Percentiles rank a stretch among this genome's conserved stretches.
Evolutionary conservation across 2,113 vertebrate genomes (phyloP).

Genomic region (Trinectes maculatus): DNA sequence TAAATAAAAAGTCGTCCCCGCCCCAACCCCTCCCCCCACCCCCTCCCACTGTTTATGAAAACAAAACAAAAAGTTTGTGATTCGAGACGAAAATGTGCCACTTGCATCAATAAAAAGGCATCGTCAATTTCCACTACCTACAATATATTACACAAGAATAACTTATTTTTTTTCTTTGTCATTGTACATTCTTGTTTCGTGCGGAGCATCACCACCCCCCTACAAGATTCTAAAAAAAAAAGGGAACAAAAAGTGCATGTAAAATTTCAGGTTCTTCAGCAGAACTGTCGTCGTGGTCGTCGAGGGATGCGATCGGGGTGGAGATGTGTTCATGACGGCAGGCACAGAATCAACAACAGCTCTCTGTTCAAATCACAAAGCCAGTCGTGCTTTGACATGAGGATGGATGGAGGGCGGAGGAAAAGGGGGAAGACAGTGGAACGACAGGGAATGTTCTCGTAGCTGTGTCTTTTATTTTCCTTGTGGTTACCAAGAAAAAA

Average conservation of each 20-base stretch:
- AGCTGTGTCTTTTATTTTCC: constrained; percentile 55
- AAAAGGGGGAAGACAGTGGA: constrained; percentile 77
- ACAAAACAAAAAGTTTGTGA: constrained; percentile 51
- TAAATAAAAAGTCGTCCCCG: constrained; percentile 70
- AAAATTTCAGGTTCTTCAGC: constrained; percentile 72
- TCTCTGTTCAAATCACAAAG: constrained; percentile 44
- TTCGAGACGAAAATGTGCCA: constrained; percentile 79
- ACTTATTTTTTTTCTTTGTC: constrained; percentile 82
- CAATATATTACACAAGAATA: constrained; percentile 76
- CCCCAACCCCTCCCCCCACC: not conserved
- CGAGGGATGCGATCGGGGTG: constrained; percentile 67
- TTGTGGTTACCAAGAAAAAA: constrained; percentile 58
- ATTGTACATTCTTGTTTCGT: constrained; percentile 85
- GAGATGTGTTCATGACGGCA: constrained; percentile 50
- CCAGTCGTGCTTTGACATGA: constrained; percentile 33
- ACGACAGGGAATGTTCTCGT: constrained; percentile 66
- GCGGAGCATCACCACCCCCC: constrained; percentile 69
- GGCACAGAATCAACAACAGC: constrained; percentile 63
- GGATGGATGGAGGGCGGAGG: constrained; percentile 36
- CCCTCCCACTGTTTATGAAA: constrained; percentile 38
- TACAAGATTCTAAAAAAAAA: constrained; percentile 65
- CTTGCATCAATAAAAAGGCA: constrained; percentile 88
- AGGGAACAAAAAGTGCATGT: constrained; percentile 74
- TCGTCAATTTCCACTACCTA: constrained; percentile 82
- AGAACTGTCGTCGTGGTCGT: constrained; percentile 75